These are phyloP conservation scores for Nycteola revayana DNA, from an alignment of 2,888 invertebrate genomes.

Conservation along the genomic window DNA sequence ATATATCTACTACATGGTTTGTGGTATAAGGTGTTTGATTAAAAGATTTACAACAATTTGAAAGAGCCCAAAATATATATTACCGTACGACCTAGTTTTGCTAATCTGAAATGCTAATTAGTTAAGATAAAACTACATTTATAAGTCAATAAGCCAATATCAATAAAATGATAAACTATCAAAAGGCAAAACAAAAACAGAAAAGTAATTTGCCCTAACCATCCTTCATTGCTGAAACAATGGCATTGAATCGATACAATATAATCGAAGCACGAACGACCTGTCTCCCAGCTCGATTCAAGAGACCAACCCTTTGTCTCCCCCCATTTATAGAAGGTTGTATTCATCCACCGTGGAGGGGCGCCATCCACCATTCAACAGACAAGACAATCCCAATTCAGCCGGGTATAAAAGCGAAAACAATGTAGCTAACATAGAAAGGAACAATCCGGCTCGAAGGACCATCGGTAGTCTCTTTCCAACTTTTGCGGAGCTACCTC, in stretches of 20 bases:
- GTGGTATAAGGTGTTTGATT: too few species aligned
- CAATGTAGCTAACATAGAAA: constrained; percentile 82
- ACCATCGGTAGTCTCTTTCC: constrained; percentile 66
- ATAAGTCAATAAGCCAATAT: too few species aligned
- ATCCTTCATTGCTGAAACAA: constrained; percentile 75
- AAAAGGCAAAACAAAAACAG: constrained; percentile 49
- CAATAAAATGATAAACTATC: constrained; percentile 23
- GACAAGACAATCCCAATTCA: constrained; percentile 82
- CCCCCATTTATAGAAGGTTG: constrained; percentile 77
- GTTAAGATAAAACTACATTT: too few species aligned
- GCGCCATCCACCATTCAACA: constrained; percentile 77
- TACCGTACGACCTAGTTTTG: too few species aligned
- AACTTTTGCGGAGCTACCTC: constrained; percentile 29
- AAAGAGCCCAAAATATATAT: too few species aligned
- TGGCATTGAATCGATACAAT: constrained; percentile 77
- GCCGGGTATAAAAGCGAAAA: constrained; percentile 79
- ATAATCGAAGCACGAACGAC: constrained; percentile 78
- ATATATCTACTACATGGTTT: too few species aligned
- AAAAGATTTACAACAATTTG: too few species aligned
- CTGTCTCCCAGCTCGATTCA: constrained; percentile 77
- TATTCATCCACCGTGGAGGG: constrained; percentile 79
- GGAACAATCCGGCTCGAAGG: constrained; percentile 80
- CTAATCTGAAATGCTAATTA: too few species aligned
- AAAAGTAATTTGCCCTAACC: constrained; percentile 80
- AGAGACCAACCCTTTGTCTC: constrained; percentile 81